A percentile compares a stretch with the other conserved stretches of the same genome.
These are phyloP conservation scores for Orthosia gothica DNA, from an alignment of 2,888 invertebrate species.

Conservation along the genomic window DNA sequence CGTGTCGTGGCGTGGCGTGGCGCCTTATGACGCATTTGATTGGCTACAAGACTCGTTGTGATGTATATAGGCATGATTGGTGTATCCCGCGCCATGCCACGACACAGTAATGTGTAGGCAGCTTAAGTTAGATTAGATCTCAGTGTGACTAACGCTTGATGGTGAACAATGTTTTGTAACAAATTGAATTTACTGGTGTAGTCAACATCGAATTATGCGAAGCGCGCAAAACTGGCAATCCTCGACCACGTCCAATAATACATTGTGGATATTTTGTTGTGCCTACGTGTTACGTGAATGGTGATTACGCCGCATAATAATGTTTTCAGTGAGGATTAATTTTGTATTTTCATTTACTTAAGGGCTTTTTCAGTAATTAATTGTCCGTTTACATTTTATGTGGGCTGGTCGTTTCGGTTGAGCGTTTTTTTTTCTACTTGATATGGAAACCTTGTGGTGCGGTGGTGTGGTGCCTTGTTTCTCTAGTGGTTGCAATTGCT, in stretches of 20 bases:
- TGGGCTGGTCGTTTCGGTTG: background rate
- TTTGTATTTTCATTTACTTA: slow-evolving; percentile 49
- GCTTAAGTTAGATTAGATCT: too few relatives aligned
- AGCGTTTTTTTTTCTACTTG: background rate
- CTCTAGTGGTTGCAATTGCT: too few relatives aligned
- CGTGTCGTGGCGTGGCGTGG: too few relatives aligned
- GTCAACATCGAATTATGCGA: slow-evolving; percentile 38
- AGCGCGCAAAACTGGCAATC: slow-evolving; percentile 49
- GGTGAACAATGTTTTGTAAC: slow-evolving; percentile 26
- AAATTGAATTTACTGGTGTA: slow-evolving; percentile 49
- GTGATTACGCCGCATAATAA: slow-evolving; percentile 33
- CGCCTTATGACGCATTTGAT: too few relatives aligned
- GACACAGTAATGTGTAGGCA: too few relatives aligned
- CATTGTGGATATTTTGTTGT: slow-evolving; percentile 62
- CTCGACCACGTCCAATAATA: slow-evolving; percentile 47
- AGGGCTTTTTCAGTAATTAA: slow-evolving; percentile 27
- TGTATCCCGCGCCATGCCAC: too few relatives aligned
- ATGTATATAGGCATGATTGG: too few relatives aligned
- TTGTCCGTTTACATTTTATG: background rate
- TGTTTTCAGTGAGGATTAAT: slow-evolving; percentile 52
- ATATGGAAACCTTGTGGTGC: too few relatives aligned
- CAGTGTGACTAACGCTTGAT: background rate
- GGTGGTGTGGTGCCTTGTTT: too few relatives aligned
- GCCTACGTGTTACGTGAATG: slow-evolving; percentile 30
- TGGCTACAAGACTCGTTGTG: too few relatives aligned